Evolutionary conservation across 2,888 invertebrate species (phyloP).

Genomic region (Drosophila rellima): DNA sequence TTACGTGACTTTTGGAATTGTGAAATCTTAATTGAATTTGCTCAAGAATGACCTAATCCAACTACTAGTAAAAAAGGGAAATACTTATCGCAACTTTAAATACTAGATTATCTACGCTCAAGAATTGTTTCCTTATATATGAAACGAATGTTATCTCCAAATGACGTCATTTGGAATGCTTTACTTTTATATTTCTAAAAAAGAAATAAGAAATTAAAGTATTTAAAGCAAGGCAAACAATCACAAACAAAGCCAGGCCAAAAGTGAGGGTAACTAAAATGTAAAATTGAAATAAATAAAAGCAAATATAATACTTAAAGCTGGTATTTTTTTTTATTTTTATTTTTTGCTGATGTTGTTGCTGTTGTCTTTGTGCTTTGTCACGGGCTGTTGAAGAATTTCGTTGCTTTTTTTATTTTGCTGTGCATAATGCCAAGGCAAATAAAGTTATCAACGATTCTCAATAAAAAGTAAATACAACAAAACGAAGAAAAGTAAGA

Average conservation of each 20-base stretch:
- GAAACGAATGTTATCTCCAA: not conserved
- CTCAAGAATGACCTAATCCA: constrained; percentile 14
- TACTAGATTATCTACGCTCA: constrained; percentile 8
- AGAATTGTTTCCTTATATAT: not conserved
- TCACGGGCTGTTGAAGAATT: constrained; percentile 57
- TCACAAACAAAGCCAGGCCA: constrained; percentile 26
- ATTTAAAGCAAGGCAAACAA: constrained; percentile 30
- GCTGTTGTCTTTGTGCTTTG: constrained; percentile 37
- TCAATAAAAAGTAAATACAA: constrained; percentile 49
- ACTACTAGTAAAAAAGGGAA: not conserved
- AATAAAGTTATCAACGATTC: constrained; percentile 80
- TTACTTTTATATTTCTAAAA: constrained; percentile 19
- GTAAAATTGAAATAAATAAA: constrained; percentile 46
- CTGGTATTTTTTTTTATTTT: not conserved
- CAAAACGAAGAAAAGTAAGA: constrained; percentile 34
- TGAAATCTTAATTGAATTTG: not conserved
- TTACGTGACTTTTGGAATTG: constrained; percentile 50
- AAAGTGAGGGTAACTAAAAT: constrained; percentile 23
- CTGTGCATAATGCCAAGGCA: constrained; percentile 49
- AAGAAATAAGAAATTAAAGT: constrained; percentile 21
- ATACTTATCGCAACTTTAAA: constrained; percentile 15
- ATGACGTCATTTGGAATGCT: constrained; percentile 43
- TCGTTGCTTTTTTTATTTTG: constrained; percentile 23
- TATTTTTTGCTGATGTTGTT: constrained; percentile 10
- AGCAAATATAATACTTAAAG: constrained; percentile 40